Percentiles rank a stretch among this genome's conserved stretches.
Conservation (phyloP, 2,888 invertebrate species). For the Cosmopolites sordidus region DNA sequence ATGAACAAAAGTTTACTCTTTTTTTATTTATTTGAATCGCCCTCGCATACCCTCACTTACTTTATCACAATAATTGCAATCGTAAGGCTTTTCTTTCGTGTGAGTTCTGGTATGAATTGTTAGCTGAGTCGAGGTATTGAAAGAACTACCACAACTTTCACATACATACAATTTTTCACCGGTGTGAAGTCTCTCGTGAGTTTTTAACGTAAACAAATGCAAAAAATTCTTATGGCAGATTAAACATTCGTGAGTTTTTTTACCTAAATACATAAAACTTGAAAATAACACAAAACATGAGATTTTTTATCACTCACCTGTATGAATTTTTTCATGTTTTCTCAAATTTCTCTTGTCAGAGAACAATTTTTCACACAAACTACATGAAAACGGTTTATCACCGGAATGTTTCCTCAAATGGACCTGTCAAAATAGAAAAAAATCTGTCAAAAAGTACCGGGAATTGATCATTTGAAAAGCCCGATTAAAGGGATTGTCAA, state of each 20-base stretch:
- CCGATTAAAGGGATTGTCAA: too few relatives aligned
- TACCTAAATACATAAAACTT: slow-evolving; percentile 25
- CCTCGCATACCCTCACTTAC: slow-evolving; percentile 23
- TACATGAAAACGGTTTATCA: slow-evolving; percentile 33
- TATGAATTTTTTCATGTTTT: slow-evolving; percentile 37
- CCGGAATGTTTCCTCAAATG: slow-evolving; percentile 37
- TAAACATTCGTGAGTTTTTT: slow-evolving; percentile 34
- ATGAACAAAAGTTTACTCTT: neutral
- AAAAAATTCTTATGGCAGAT: slow-evolving; percentile 36
- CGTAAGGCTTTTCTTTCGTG: slow-evolving; percentile 36
- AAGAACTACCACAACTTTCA: slow-evolving; percentile 35
- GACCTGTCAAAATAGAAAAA: slow-evolving; percentile 25
- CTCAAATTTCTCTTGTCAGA: slow-evolving; percentile 35
- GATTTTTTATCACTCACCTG: slow-evolving; percentile 28
- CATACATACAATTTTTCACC: slow-evolving; percentile 38
- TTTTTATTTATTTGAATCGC: neutral
- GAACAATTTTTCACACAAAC: slow-evolving; percentile 34
- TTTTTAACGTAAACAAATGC: slow-evolving; percentile 35
- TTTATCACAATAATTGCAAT: slow-evolving; percentile 36
- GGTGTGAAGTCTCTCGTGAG: slow-evolving; percentile 35
- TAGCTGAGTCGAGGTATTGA: slow-evolving; percentile 36
- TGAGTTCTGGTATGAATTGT: slow-evolving; percentile 35
- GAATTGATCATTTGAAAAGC: too few relatives aligned
- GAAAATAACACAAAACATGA: too few relatives aligned
- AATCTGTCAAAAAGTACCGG: too few relatives aligned